phyloP scores from a whole-genome alignment of 2,113 vertebrate genomes.

The Atlantisia rogersi region DNA sequence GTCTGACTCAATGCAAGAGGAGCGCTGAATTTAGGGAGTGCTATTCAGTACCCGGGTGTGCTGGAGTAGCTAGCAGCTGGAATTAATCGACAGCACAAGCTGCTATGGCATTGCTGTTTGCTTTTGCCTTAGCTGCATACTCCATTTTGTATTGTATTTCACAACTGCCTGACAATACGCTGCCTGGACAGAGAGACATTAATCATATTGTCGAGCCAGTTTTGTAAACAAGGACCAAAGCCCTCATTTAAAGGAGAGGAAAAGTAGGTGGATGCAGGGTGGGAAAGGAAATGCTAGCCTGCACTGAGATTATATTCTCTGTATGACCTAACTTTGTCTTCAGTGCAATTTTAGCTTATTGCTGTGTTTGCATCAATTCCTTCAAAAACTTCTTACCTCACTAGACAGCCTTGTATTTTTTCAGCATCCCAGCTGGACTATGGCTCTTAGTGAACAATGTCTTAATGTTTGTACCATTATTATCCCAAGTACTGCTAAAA shows the following conservation, averaged over 20 bases:
- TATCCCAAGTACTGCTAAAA: not conserved
- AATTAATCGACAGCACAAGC: slow-evolving; percentile 28
- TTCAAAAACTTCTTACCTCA: not conserved
- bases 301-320: not conserved
- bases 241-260: slow-evolving; percentile 13
- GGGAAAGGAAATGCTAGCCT: not conserved
- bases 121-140: slow-evolving; percentile 22
- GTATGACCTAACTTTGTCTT: not conserved
- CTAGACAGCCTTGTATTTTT: not conserved
- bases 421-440: not conserved
- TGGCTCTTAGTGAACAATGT: not conserved
- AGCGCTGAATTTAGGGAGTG: not conserved
- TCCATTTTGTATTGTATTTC: slow-evolving; percentile 48
- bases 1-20: not conserved
- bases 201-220: not conserved
- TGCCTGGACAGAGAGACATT: slow-evolving; percentile 11
- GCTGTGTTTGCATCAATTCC: not conserved
- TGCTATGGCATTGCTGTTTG: slow-evolving; percentile 1
- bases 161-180: slow-evolving; percentile 27
- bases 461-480: not conserved
- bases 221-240: slow-evolving; percentile 43
- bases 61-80: slow-evolving; percentile 16
- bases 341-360: not conserved
- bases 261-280: not conserved
- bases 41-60: not conserved